Conservation (phyloP, 2,888 invertebrate species). For the Dolomedes plantarius region DNA sequence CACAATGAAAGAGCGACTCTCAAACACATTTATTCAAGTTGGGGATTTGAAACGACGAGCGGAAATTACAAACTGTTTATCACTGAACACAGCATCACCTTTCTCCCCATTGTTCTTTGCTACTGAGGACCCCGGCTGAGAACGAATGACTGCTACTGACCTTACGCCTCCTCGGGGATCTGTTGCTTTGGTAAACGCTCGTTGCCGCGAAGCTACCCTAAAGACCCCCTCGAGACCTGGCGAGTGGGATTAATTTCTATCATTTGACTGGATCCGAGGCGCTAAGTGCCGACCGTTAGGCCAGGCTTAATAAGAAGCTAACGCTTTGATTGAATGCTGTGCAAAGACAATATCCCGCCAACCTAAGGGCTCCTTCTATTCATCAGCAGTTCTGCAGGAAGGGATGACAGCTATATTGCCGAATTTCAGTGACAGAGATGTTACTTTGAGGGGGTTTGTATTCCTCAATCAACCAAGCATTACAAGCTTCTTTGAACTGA, state of each 20-base stretch:
- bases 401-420: constrained; percentile 3
- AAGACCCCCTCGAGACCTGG: constrained; percentile 48
- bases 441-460: too few species aligned
- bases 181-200: constrained; percentile 9
- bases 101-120: constrained; percentile 18
- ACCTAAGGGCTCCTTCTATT: not conserved
- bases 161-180: constrained; percentile 41
- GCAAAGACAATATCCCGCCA: constrained; percentile 14
- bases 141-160: constrained; percentile 52
- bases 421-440: too few species aligned
- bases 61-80: constrained; percentile 70
- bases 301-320: constrained; percentile 33
- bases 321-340: constrained; percentile 46
- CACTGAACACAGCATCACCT: constrained; percentile 23
- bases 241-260: constrained; percentile 62
- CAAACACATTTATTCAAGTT: constrained; percentile 29
- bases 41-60: constrained; percentile 44
- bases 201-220: constrained; percentile 30
- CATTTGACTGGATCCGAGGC: constrained; percentile 47
- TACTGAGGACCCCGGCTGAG: constrained; percentile 20
- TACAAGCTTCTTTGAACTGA: too few species aligned
- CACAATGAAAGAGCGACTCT: not conserved
- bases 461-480: too few species aligned
- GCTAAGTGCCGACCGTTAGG: constrained; percentile 47
- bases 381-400: constrained; percentile 31